Base-by-base conservation (phyloP, 1,140 invertebrate genomes). In the Macrobrachium rosenbergii region DNA sequence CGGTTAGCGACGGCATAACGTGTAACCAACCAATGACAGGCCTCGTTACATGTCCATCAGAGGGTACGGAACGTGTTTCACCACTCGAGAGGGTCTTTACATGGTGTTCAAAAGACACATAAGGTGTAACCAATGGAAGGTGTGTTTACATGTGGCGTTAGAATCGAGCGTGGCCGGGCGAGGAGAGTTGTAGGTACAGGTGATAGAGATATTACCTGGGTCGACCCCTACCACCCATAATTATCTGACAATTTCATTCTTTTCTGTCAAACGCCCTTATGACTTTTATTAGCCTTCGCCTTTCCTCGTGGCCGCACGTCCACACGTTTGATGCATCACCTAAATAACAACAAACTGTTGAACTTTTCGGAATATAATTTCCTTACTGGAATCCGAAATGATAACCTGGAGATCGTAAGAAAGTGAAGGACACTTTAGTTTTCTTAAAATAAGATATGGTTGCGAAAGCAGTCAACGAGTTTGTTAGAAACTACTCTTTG, bases 211-310 rank as follows among this genome's bases (percentile, higher is more conserved):
- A 72, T 72, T 72, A 72, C 69, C 69, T 72, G 69, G 14, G 21
- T 28, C 69, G 14, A 23, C 69, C 69, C 52, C 52, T 52, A 52
- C 52, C 14, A 21, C 69, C 69, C 23, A 37, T 72, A 72, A 72
- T 72, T 72, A 72, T 37, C 69, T 72, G 19, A 72, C 69, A 23
- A 28, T 72, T 72, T 72, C 69, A 72, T 72, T 72, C 69, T 72
- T 72, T 37, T 37, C 69, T 16, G 69, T 72, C 69, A 72, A 37
- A 23, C 69, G 21, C 43, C 21, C 23, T 23, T 72, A 21, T n/a
- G 52, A 52, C 52, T 8, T 52, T 52, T 52, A 52, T 52, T 52
- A 72, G 69, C 69, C 69, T 37, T 28, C 69, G 19, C 52, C 52
- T 12, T 10, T 52, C 52, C 12, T 52, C 6, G 52, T 52, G 52